Percentiles rank a stretch among this genome's conserved stretches.
Evolutionary conservation across 2,113 vertebrate genomes (phyloP).

Genomic region (Callaeas wilsoni): DNA sequence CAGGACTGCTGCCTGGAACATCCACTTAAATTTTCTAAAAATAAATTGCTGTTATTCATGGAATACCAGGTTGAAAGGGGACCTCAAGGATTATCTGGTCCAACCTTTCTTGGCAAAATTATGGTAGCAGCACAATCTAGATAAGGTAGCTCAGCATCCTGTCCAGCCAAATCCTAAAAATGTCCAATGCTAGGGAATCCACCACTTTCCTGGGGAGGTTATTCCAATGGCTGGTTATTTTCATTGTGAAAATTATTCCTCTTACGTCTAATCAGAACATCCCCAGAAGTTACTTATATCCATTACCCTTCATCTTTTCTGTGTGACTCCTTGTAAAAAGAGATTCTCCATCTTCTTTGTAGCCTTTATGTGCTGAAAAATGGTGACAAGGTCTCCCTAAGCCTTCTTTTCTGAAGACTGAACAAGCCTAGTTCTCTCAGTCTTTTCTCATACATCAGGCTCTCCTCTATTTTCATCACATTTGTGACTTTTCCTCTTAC

Average conservation of each 20-base stretch:
- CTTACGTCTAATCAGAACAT: not conserved
- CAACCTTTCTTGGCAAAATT: not conserved
- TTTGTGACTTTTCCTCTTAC: not conserved
- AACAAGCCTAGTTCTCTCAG: not conserved
- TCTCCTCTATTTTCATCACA: not conserved
- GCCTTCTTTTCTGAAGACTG: not conserved
- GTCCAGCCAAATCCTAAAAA: not conserved
- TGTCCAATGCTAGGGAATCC: not conserved
- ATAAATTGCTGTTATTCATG: not conserved
- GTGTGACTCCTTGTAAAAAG: not conserved
- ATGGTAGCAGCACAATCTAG: rapidly evolving
- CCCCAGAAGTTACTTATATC: not conserved
- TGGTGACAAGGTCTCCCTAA: not conserved
- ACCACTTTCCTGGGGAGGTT: not conserved
- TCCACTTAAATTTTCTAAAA: not conserved
- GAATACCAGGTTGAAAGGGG: not conserved
- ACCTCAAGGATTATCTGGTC: not conserved
- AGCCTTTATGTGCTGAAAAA: not conserved
- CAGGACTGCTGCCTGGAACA: not conserved
- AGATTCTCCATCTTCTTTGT: not conserved
- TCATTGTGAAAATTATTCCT: not conserved
- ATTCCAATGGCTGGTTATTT: not conserved
- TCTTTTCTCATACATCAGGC: not conserved
- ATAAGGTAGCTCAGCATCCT: not conserved
- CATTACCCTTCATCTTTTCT: not conserved